These are phyloP conservation scores for Prosopocoilus inquinatus DNA, from an alignment of 2,888 invertebrate genomes.

Conservation along the genomic window DNA sequence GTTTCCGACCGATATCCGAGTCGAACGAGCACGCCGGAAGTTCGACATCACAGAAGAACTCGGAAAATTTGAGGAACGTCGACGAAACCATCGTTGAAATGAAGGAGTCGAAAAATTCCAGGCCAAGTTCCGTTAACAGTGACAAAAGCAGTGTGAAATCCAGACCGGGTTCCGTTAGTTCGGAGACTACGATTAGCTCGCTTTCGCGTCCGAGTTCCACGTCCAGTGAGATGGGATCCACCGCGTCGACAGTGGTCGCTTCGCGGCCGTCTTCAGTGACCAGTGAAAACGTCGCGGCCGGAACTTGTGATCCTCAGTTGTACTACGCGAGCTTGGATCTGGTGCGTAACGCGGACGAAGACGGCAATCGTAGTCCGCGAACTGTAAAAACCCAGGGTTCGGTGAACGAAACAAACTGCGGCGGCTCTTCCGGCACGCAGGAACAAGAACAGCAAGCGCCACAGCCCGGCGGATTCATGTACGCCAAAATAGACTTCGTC, in stretches of 20 bases:
- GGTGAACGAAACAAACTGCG: conserved; percentile 31
- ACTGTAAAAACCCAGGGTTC: conserved; percentile 27
- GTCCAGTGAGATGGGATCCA: conserved; percentile 45
- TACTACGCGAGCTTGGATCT: conserved; percentile 69
- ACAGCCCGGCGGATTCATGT: conserved; percentile 55
- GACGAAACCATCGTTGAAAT: conserved; percentile 4
- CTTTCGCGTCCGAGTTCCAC: conserved; percentile 44
- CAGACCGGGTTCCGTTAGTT: conserved; percentile 24
- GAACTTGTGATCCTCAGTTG: conserved; percentile 51
- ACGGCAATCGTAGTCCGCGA: conserved; percentile 38
- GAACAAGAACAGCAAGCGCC: conserved; percentile 6
- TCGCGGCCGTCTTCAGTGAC: conserved; percentile 47
- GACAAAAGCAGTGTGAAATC: conserved; percentile 33
- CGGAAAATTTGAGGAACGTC: conserved; percentile 16
- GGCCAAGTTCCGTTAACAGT: conserved; percentile 47
- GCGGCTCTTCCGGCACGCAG: conserved; percentile 24
- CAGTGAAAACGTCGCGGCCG: conserved; percentile 38
- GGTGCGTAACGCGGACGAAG: conserved; percentile 47
- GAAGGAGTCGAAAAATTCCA: conserved; percentile 35
- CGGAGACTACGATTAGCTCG: not conserved
- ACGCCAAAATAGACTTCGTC: conserved; percentile 80
- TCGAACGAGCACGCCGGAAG: conserved; percentile 21
- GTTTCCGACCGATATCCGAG: conserved; percentile 32
- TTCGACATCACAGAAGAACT: conserved; percentile 27
- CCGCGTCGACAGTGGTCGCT: conserved; percentile 44